Evolutionary conservation across 1,140 invertebrate genomes (phyloP).

Genomic region (Dufourea novaeangliae): DNA sequence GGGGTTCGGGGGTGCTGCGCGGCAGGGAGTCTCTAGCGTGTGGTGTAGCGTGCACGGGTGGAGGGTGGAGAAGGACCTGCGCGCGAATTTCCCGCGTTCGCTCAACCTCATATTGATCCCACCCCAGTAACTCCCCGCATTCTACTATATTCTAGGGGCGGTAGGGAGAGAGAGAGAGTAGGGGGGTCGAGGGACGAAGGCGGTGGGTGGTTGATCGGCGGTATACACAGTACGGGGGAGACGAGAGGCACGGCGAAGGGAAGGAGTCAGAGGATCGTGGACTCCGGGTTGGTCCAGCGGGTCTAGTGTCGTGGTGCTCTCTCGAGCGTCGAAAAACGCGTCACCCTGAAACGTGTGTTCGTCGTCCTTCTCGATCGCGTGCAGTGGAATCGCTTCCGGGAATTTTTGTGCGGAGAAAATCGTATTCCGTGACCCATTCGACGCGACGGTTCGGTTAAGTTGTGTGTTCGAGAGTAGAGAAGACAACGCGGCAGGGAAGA

Average conservation of each 20-base stretch:
- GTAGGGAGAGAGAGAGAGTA: slow-evolving; percentile 2
- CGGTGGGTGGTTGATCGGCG: slow-evolving; percentile 61
- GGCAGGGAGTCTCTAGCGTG: slow-evolving; percentile 1
- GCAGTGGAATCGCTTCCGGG: neutral
- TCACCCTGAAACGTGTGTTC: neutral
- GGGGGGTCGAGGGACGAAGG: neutral
- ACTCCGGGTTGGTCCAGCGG: slow-evolving; percentile 72
- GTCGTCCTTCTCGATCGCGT: neutral
- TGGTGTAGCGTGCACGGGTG: slow-evolving; percentile 50
- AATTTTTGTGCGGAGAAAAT: too few relatives aligned
- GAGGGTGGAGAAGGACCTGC: slow-evolving; percentile 77
- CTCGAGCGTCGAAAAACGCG: slow-evolving; percentile 23
- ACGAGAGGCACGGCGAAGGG: slow-evolving; percentile 55
- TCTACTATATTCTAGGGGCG: slow-evolving; percentile 38
- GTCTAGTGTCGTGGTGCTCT: slow-evolving; percentile 47
- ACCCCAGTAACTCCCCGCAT: slow-evolving; percentile 71
- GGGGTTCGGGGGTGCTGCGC: slow-evolving; percentile 33
- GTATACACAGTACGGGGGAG: slow-evolving; percentile 51
- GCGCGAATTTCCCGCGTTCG: slow-evolving; percentile 82
- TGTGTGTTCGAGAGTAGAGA: too few relatives aligned
- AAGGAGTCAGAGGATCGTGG: slow-evolving; percentile 79
- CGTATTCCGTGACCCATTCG: too few relatives aligned
- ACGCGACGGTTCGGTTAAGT: too few relatives aligned
- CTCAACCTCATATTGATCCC: slow-evolving; percentile 82
- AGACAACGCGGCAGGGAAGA: neutral